These are phyloP conservation scores for Miltochrista miniata DNA, from an alignment of 2,888 invertebrate genomes.

Conservation along the genomic window DNA sequence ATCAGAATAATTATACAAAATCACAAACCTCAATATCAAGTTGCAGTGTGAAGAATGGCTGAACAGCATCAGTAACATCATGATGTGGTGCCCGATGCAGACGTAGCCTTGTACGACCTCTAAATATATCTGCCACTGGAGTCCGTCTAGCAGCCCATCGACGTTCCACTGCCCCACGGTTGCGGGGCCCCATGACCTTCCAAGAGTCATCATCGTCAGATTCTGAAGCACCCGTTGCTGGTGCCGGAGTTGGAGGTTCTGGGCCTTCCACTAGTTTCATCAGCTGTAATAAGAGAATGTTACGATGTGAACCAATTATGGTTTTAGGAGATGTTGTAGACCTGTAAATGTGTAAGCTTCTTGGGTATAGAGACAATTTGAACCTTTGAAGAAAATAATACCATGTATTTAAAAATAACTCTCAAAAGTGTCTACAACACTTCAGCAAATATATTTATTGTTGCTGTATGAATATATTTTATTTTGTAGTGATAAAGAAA, in stretches of 20 bases:
- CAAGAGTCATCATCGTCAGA: constrained; percentile 85
- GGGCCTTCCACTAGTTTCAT: constrained; percentile 82
- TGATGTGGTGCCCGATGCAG: constrained; percentile 87
- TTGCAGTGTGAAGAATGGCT: constrained; percentile 97
- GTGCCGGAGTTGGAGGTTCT: constrained; percentile 68
- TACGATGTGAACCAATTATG: too few relatives aligned
- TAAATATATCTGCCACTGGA: constrained; percentile 96
- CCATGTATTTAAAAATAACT: too few relatives aligned
- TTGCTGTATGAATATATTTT: too few relatives aligned
- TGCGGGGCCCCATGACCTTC: constrained; percentile 93
- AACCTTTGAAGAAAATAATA: too few relatives aligned
- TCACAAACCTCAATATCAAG: constrained; percentile 93
- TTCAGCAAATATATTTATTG: too few relatives aligned
- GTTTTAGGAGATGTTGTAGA: too few relatives aligned
- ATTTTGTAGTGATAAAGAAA: too few relatives aligned
- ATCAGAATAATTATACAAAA: too few relatives aligned
- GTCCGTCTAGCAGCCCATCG: constrained; percentile 88
- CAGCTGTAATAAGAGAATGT: constrained; percentile 58
- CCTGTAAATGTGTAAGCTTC: too few relatives aligned
- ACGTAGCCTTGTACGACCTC: constrained; percentile 94
- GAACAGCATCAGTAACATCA: constrained; percentile 94
- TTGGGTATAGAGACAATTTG: too few relatives aligned
- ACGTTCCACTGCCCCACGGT: constrained; percentile 94
- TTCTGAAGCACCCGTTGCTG: constrained; percentile 51
- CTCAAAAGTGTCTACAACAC: too few relatives aligned